Percentiles rank a stretch among this genome's conserved stretches.
Evolutionary conservation across 2,797 vertebrate species (phyloP).

Genomic region (Fratercula arctica): DNA sequence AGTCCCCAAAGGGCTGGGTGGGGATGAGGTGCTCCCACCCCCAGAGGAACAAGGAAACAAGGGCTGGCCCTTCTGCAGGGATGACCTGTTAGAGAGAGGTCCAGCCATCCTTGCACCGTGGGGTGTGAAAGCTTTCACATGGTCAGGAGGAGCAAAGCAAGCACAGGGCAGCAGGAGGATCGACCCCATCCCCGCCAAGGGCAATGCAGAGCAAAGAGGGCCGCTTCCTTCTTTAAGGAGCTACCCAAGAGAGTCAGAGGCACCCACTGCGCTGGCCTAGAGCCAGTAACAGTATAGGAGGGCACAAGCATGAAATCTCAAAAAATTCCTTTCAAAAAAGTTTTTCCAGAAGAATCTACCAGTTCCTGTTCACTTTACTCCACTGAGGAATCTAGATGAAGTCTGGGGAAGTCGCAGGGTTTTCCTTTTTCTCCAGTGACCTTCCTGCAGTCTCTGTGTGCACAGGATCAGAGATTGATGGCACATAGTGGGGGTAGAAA

Average conservation of each 20-base stretch:
- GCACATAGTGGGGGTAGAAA: background rate
- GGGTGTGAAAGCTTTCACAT: background rate
- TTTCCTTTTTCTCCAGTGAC: background rate
- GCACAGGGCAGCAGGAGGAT: background rate
- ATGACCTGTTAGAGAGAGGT: background rate
- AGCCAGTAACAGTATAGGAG: background rate
- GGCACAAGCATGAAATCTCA: background rate
- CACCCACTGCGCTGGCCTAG: background rate
- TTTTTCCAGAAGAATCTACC: background rate
- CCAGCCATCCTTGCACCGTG: too few species aligned
- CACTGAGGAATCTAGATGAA: background rate
- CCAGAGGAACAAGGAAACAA: background rate
- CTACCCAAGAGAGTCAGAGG: background rate
- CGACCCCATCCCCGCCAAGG: accelerated
- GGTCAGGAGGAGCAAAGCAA: background rate
- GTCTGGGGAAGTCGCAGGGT: background rate
- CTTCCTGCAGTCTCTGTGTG: background rate
- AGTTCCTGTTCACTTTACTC: background rate
- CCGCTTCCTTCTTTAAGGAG: background rate
- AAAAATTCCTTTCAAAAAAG: background rate
- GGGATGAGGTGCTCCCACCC: background rate
- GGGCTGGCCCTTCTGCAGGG: accelerated
- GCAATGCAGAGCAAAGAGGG: background rate
- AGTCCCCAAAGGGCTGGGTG: accelerated
- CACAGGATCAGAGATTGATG: background rate